phyloP scores from a whole-genome alignment of 2,113 vertebrate genomes.

The Chamaetylas fuelleborni region DNA sequence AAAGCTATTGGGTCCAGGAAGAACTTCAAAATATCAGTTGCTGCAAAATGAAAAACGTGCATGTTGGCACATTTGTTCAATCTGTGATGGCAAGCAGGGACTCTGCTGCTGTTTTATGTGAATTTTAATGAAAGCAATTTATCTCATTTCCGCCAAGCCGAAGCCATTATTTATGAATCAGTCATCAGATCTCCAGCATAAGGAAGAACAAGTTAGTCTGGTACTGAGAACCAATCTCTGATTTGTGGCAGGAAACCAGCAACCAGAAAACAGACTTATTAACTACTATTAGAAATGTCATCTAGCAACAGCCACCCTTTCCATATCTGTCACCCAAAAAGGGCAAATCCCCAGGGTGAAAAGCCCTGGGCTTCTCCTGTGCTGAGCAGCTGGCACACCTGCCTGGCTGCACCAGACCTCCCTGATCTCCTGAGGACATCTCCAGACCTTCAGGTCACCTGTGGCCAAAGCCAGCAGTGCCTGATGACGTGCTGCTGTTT shows the following conservation, averaged over 20 bases:
- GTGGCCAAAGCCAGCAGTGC: neutral
- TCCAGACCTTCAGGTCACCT: neutral
- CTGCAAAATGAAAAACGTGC: constrained; percentile 23
- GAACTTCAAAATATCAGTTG: constrained; percentile 23
- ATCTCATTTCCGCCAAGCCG: neutral
- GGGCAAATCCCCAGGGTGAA: neutral
- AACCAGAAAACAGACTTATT: constrained; percentile 21
- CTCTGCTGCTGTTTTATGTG: constrained; percentile 20
- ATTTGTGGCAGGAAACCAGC: constrained; percentile 4
- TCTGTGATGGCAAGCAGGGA: neutral
- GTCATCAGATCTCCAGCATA: neutral
- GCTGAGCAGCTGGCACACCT: neutral
- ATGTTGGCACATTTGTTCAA: constrained; percentile 21
- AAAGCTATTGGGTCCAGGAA: neutral
- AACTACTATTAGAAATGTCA: neutral
- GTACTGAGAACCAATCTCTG: neutral
- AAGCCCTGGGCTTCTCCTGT: neutral
- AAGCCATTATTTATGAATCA: constrained; percentile 37
- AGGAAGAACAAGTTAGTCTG: neutral
- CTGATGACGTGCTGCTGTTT: neutral
- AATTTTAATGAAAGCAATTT: constrained; percentile 55
- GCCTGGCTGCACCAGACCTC: neutral
- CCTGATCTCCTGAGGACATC: neutral
- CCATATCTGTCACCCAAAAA: neutral
- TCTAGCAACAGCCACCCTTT: neutral